Base-by-base conservation (phyloP, 2,113 vertebrate species). In the Notothenia coriiceps region DNA sequence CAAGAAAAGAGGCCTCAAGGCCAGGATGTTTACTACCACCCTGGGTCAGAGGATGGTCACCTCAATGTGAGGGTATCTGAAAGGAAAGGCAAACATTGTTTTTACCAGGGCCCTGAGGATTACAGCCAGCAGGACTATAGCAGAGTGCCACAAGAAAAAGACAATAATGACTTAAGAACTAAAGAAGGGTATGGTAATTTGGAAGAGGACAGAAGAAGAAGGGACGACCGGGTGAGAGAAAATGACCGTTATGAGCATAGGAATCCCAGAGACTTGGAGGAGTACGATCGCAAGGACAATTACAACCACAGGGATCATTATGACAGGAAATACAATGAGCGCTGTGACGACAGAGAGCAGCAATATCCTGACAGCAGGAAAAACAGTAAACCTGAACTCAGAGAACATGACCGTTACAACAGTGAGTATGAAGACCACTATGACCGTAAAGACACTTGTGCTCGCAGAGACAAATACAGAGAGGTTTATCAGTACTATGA, bases 101-200 rank as follows among this genome's bases (percentile, higher is more conserved):
- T 95, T 74, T 95, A 94, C 73, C 93, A 94, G 68, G 93, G 91
- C 5, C 90, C 81, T 11, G 92, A 93, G 70, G 89, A 92, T 75
- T 49, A 88, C 64, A 83, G 76, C 74, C 84, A 78, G 10, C 86
- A 89, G 55, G 85, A 86, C 8, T 77, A 73, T 71, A 81, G 40
- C 65, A 87, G 84, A 80, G 71, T 79, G 56, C 80, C 79, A 20
- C 81, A 76, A 72, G 83, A 87, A 75, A 86, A 62, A 60, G 88
- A 86, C 55, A 72, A 59, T 40, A 70, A 4, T 15, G 88, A 88
- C 72, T 82, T 72, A 87, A 40, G 80, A 83, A 82, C 68, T 82
- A 84, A 84, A 40, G 93, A 92, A 15, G 35, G 44, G 69, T 84
- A 92, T 52, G 61, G 47, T 47, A 66, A 62, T 73, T n/a, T 68